Base-by-base conservation (phyloP, 2,797 vertebrate species). In the Dallia pectoralis region DNA sequence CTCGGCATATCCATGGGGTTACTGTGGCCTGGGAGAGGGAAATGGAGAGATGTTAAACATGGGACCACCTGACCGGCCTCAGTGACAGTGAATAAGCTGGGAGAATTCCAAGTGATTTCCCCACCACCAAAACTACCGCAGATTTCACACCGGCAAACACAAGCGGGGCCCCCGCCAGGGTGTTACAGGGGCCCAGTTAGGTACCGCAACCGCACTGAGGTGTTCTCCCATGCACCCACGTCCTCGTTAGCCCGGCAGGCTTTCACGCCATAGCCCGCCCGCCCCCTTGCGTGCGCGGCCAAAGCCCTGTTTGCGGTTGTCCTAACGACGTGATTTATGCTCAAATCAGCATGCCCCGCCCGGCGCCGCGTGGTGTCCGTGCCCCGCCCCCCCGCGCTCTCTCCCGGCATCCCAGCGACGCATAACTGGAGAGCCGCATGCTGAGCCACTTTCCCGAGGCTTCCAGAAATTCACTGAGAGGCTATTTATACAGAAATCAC, bases 1-100 rank as follows among this genome's bases (percentile, higher is more conserved):
- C 96, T 95, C 29, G 98, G 98, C 98, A 99, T 99, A 92, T 99
- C 98, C 97, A 99, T 97, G 56, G 98, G 97, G 83, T 97, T 98
- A 89, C 97, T 99, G 80, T 98, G 97, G 86, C 97, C 98, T 99
- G 88, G 12, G 62, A 61, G 48, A 18, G 48, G 18, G 49, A 36
- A n/a, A n/a, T n/a, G 36, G 47, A 14, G 15, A 22, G 16, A 19
- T 4, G 14, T 33, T 16, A 69, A 32, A 15, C 27, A 63, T 3
- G 62, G 18, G 25, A 11, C 14, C 29, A 44, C 22, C 9, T 3
- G 36, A 67, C 40, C 29, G 3, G 4, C 33, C 22, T 59, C 53
- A 25, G 53, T 25, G 25, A 67, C 11, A 47, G n/a, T 67, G 40
- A 64, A 29, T 16, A 32, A 32, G 18, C 67, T 32, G 29, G 27